Evolutionary conservation across 1,140 invertebrate genomes (phyloP), one percentile per base, ranked within the genome.

Genomic region (Araneus ventricosus): DNA sequence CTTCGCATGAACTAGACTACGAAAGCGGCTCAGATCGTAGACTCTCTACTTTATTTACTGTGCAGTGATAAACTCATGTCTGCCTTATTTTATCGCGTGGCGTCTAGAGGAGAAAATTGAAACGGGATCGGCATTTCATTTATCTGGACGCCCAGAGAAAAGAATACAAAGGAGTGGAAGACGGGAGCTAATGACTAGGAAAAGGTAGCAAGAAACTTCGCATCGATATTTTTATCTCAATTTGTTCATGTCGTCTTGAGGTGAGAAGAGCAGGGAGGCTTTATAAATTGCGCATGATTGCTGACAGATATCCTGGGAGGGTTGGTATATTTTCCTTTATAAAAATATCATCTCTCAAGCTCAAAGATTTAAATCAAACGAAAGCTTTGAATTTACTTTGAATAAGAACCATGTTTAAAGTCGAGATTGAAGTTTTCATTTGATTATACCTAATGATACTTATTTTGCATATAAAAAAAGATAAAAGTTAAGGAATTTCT

Each of bases 111-210:
- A 67, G 61, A 27, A 14, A 75, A 75, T n/a, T 37, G 34, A 27
- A 30, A 70, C 10, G 27, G 67, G 30, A 75, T 37, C 30, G 67
- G 67, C 67, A 75, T 75, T 75, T 34, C 67, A 75, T 75, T 75
- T 75, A 75, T 75, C 67, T 75, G n/a, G 27, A 75, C 10, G 34
- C 67, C 67, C 14, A n/a, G n/a, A 34, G 27, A 10, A 34, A 30
- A 75, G 30, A 75, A 75, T 37, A 75, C 34, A 75, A 75, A 37
- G 27, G 30, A n/a, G n/a, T n/a, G 22, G 24, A 63, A n/a, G 45
- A 63, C 59, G n/a, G 30, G 17, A 6, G 14, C 67, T 75, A 75
- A 75, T 75, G 67, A 75, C 67, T 34, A 10, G 30, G 67, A 75
- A 75, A 34, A 75, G 67, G 14, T 75, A 14, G 67, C 20, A 75